Evolutionary conservation across 2,113 vertebrate genomes (phyloP).

Genomic region (Thinocorus orbignyianus): DNA sequence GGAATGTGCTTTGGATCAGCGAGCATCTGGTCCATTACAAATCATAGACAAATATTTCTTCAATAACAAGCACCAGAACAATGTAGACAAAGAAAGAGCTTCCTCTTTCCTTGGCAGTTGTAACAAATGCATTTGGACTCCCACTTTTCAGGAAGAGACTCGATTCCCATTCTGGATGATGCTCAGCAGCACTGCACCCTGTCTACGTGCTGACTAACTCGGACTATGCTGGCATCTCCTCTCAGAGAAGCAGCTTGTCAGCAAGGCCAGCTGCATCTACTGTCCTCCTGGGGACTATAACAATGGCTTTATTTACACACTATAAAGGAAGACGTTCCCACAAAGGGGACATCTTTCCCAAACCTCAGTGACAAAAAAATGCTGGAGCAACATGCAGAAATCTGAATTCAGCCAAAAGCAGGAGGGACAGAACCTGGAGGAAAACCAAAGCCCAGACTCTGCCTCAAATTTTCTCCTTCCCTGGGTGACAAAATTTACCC

Average conservation of each 20-base stretch:
- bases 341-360: not conserved
- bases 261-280: constrained; percentile 11
- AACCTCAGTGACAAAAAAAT: not conserved
- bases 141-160: not conserved
- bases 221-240: not conserved
- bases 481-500: constrained; percentile 81
- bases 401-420: not conserved
- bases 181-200: not conserved
- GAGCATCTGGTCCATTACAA: not conserved
- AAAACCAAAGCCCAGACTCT: constrained; percentile 52
- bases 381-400: not conserved
- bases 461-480: constrained; percentile 72
- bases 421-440: not conserved
- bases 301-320: constrained; percentile 5
- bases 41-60: not conserved
- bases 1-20: not conserved
- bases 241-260: not conserved
- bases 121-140: not conserved
- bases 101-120: not conserved
- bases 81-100: not conserved
- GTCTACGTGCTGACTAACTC: not conserved
- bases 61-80: not conserved
- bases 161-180: not conserved
- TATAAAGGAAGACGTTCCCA: not conserved
- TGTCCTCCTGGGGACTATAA: not conserved